These are phyloP conservation scores for Nannospalax galili DNA, from an alignment of 2,113 vertebrate genomes.

Conservation along the genomic window DNA sequence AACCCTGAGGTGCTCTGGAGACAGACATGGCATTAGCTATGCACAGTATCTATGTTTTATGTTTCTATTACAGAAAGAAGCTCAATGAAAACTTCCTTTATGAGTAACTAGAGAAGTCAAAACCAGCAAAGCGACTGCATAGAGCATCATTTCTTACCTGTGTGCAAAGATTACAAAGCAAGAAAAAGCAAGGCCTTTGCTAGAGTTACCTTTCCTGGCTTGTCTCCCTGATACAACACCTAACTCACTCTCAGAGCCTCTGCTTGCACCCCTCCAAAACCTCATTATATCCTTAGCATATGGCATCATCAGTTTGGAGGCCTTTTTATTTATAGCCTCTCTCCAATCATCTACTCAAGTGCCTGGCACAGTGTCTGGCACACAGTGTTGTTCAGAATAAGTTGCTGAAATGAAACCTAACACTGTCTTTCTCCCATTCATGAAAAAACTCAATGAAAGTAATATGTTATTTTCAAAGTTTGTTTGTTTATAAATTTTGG, in stretches of 20 bases:
- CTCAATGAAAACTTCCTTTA: background rate
- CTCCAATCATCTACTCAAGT: background rate
- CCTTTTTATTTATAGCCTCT: background rate
- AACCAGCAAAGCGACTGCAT: background rate
- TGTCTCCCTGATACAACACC: background rate
- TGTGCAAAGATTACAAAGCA: background rate
- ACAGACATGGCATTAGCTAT: background rate
- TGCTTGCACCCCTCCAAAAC: background rate
- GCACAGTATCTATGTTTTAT: rapidly evolving
- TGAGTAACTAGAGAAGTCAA: background rate
- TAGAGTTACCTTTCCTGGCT: background rate
- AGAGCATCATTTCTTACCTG: background rate
- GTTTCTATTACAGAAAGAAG: background rate
- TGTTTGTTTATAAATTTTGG: background rate
- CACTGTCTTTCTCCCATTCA: background rate
- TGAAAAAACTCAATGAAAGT: background rate
- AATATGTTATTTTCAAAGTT: background rate
- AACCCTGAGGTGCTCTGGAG: background rate
- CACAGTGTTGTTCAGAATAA: background rate
- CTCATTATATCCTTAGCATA: too few species aligned
- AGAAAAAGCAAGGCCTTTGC: background rate
- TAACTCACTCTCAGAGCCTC: background rate
- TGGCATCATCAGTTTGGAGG: background rate
- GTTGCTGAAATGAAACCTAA: background rate
- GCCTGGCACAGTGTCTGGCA: background rate